Evolutionary conservation across 2,113 vertebrate species (phyloP).

Genomic region (Scomber japonicus): DNA sequence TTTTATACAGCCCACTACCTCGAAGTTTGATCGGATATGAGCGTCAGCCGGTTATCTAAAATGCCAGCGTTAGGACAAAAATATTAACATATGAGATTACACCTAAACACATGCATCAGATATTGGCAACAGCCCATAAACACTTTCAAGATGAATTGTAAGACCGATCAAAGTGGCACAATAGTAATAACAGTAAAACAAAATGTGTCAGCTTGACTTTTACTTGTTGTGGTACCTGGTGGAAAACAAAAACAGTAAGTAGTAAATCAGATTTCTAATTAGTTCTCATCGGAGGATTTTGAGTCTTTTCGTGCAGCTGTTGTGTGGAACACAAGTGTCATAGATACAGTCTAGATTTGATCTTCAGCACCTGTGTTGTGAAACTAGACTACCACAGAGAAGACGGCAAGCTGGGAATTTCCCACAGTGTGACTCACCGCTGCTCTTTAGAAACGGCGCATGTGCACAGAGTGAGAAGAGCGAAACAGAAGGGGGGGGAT

Average conservation of each 20-base stretch:
- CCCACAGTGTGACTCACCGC: conserved; percentile 82
- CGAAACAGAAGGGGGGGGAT: conserved; percentile 34
- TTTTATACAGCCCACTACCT: too few species aligned
- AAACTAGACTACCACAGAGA: conserved; percentile 72
- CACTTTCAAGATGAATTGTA: conserved; percentile 10
- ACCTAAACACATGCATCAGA: conserved; percentile 7
- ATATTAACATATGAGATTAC: background rate
- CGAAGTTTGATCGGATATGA: too few species aligned
- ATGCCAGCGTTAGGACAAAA: background rate
- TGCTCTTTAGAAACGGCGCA: conserved; percentile 62
- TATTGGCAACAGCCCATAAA: background rate
- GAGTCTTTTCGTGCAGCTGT: conserved; percentile 56
- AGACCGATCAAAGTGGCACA: conserved; percentile 3
- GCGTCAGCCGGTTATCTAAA: background rate
- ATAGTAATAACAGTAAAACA: conserved; percentile 31
- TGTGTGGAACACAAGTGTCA: conserved; percentile 70
- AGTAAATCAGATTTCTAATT: conserved; percentile 39
- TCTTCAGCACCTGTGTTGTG: conserved; percentile 78
- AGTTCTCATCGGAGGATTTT: conserved; percentile 36
- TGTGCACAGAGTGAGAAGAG: conserved; percentile 66
- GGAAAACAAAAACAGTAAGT: conserved; percentile 53
- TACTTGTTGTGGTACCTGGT: conserved; percentile 33
- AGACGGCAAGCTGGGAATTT: conserved; percentile 79
- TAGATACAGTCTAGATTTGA: conserved; percentile 60
- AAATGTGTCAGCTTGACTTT: conserved; percentile 45